A percentile compares a stretch with the other conserved stretches of the same genome.
These are phyloP conservation scores for Scaptomyza flava DNA, from an alignment of 2,888 invertebrate genomes.

Conservation along the genomic window DNA sequence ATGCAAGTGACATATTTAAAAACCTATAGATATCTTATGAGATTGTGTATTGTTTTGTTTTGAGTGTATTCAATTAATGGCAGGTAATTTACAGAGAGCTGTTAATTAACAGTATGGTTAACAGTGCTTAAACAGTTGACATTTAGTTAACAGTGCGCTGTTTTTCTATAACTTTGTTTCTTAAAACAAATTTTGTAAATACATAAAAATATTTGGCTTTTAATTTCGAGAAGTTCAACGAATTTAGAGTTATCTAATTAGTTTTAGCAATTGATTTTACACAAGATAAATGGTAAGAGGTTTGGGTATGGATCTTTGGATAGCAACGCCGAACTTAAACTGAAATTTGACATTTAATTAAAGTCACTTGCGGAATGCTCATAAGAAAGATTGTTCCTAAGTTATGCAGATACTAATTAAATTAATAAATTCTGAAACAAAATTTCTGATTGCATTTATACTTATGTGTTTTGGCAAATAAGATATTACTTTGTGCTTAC, in stretches of 20 bases:
- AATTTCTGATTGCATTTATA: conserved; percentile 42
- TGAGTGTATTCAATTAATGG: conserved; percentile 36
- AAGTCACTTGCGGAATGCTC: conserved; percentile 67
- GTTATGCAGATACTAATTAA: conserved; percentile 18
- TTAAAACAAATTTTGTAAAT: conserved; percentile 63
- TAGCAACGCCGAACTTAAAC: conserved; percentile 51
- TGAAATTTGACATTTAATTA: conserved; percentile 41
- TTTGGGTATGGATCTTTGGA: conserved; percentile 70
- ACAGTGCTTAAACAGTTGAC: conserved; percentile 23
- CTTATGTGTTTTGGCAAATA: conserved; percentile 56
- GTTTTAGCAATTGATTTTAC: conserved; percentile 53
- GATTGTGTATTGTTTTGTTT: conserved; percentile 6
- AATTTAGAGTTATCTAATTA: conserved; percentile 41
- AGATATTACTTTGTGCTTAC: conserved; percentile 59
- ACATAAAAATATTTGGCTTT: conserved; percentile 74
- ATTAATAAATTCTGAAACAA: conserved; percentile 26
- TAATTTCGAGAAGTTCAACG: conserved; percentile 75
- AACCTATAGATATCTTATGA: conserved; percentile 12
- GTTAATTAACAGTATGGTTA: conserved; percentile 30
- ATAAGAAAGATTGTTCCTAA: conserved; percentile 26
- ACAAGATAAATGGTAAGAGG: conserved; percentile 55
- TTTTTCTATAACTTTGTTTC: conserved; percentile 33
- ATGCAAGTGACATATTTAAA: conserved; percentile 54
- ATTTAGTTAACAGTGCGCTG: conserved; percentile 29
- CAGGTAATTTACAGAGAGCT: conserved; percentile 47